phyloP scores from a whole-genome alignment of 2,113 vertebrate species.

The Acanthochromis polyacanthus region DNA sequence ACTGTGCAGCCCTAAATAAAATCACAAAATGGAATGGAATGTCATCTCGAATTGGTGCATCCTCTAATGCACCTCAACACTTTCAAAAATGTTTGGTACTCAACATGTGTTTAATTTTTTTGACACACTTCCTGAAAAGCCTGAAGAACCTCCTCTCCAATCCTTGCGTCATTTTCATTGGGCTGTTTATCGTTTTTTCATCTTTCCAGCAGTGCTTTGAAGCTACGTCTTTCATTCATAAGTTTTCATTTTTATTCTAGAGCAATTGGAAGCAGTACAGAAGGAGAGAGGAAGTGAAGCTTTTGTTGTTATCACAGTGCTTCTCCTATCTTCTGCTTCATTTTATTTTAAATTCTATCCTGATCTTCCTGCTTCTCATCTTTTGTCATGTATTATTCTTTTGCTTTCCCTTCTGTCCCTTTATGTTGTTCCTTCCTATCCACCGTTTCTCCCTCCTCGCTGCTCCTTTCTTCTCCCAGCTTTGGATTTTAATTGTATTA shows the following conservation, averaged over 20 bases:
- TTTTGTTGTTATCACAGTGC: background rate
- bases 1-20: background rate
- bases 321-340: background rate
- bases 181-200: slow-evolving; percentile 14
- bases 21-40: background rate
- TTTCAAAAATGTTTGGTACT: background rate
- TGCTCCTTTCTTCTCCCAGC: background rate
- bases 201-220: slow-evolving; percentile 44
- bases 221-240: background rate
- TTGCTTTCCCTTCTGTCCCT: background rate
- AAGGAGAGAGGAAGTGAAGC: background rate
- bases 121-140: slow-evolving; percentile 24
- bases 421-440: background rate
- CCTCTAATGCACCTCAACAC: background rate
- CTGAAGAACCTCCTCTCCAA: background rate
- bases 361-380: background rate
- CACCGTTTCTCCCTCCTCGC: background rate
- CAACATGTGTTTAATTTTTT: slow-evolving; percentile 5
- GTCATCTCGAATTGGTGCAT: background rate
- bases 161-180: slow-evolving; percentile 8
- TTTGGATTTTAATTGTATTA: slow-evolving; percentile 1
- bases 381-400: background rate
- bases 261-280: background rate
- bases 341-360: background rate
- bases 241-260: slow-evolving; percentile 17